These are phyloP conservation scores for Trypoxylon attenuatum DNA, from an alignment of 2,888 invertebrate genomes.

Conservation along the genomic window DNA sequence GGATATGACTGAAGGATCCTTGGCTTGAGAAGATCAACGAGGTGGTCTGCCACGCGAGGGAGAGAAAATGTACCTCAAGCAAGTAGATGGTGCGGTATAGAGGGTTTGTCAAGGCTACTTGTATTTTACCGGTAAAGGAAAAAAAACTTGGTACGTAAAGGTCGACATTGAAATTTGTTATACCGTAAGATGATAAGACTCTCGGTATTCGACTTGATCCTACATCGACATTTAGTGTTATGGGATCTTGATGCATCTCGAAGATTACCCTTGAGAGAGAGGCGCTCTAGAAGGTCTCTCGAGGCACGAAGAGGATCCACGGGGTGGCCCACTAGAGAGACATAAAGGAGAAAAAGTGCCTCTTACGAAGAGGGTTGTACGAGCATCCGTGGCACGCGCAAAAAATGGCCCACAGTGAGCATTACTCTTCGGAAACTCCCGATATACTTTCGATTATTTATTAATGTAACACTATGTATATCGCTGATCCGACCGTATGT, in stretches of 20 bases:
- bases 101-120: too few species aligned
- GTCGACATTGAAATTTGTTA: too few species aligned
- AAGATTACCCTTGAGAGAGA: slow-evolving; percentile 33
- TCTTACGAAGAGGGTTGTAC: slow-evolving; percentile 40
- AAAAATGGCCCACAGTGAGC: slow-evolving; percentile 13
- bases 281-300: slow-evolving; percentile 36
- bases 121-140: too few species aligned
- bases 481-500: too few species aligned
- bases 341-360: slow-evolving; percentile 38
- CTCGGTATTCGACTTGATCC: not conserved
- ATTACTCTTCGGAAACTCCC: not conserved
- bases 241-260: slow-evolving; percentile 27
- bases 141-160: too few species aligned
- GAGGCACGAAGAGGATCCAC: slow-evolving; percentile 35
- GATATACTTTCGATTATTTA: not conserved
- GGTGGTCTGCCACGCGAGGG: slow-evolving; percentile 30
- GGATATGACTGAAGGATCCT: slow-evolving; percentile 14
- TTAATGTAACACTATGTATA: not conserved
- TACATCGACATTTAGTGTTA: slow-evolving; percentile 7
- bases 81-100: too few species aligned
- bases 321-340: slow-evolving; percentile 44
- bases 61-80: slow-evolving; percentile 1
- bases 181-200: too few species aligned
- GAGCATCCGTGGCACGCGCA: slow-evolving; percentile 28
- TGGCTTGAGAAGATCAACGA: slow-evolving; percentile 16